Percentiles rank a stretch among this genome's conserved stretches.
Conservation (phyloP, 2,113 vertebrate genomes). For the Plectropomus leopardus region DNA sequence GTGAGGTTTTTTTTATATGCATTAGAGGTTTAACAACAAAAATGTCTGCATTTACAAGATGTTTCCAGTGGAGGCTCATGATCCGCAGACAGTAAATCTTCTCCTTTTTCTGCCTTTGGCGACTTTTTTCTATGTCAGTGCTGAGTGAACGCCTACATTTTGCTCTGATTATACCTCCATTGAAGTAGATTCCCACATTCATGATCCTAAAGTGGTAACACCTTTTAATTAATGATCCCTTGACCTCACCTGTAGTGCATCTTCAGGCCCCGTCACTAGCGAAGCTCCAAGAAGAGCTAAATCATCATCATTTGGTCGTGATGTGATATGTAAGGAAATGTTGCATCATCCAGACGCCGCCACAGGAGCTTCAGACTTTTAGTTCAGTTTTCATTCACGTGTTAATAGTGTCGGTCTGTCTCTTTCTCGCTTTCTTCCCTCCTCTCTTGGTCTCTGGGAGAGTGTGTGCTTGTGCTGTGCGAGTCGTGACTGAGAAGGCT, state of each 20-base stretch:
- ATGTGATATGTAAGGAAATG: not conserved
- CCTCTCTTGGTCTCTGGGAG: conserved; percentile 14
- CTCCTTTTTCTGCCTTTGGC: too few relatives aligned
- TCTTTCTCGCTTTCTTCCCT: conserved; percentile 18
- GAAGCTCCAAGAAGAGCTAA: not conserved
- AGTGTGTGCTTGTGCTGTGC: conserved; percentile 18
- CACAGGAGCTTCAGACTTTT: conserved; percentile 18
- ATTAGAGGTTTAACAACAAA: not conserved
- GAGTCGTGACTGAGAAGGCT: conserved; percentile 73
- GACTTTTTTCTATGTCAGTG: not conserved
- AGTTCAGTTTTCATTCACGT: conserved; percentile 17
- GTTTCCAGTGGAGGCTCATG: too few relatives aligned
- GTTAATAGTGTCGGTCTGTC: conserved; percentile 31
- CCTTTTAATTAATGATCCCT: not conserved
- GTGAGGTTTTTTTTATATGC: not conserved
- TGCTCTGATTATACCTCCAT: not conserved
- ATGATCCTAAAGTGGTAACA: not conserved
- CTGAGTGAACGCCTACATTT: not conserved
- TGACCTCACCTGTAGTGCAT: not conserved
- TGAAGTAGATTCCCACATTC: not conserved
- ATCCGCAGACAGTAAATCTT: not conserved
- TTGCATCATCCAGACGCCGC: not conserved
- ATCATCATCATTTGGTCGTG: not conserved
- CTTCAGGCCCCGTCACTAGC: too few relatives aligned
- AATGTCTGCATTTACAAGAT: too few relatives aligned